Base-by-base conservation (phyloP, 1,140 invertebrate genomes). In the Aphelenchoides besseyi region DNA sequence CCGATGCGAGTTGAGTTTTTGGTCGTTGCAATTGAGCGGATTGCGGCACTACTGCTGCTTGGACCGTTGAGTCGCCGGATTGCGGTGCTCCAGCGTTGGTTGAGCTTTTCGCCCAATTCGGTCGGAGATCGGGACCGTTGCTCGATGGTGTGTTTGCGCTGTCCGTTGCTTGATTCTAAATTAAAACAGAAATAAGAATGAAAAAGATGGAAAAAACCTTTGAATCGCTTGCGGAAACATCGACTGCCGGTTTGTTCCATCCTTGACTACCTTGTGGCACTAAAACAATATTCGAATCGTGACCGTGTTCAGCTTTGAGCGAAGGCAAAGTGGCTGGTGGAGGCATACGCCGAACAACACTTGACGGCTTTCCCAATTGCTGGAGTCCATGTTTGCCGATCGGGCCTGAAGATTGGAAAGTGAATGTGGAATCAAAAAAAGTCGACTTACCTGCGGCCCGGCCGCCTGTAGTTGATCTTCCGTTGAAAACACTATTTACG, bases 301-400 rank as follows among this genome's bases (percentile, higher is more conserved):
- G 79, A 66, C 80, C 82, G 69, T 81, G 70, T 59, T 83, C 82
- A 57, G 82, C 72, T 69, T 78, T 84, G 35, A 83, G 59, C 32
- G 83, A 85, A 52, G 82, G 82, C 41, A 83, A 55, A 32, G 83
- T 82, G 2, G 82, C 79, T 8, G 83, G 83, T 35, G 82, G 81
- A 16, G 82, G 82, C 82, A 83, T 83, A 26, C 82, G 83, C 62
- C 82, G 83, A n/a, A 83, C 79, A 61, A 83, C 77, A 54, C 76
- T 64, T 41, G 75, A 64, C n/a, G 72, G 68, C 70, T 78, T 82
- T 9, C 82, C 78, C n/a, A 85, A 59, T 35, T 69, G 36, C 68
- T 83, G 81, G 18, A 83, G 69, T 41, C 78, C 78, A 81, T 80
- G 71, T 53, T 78, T 78, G 68, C 68, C 55, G 71, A 35, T 70